Evolutionary conservation across 2,113 vertebrate genomes (phyloP).

Genomic region (Hypomesus transpacificus): DNA sequence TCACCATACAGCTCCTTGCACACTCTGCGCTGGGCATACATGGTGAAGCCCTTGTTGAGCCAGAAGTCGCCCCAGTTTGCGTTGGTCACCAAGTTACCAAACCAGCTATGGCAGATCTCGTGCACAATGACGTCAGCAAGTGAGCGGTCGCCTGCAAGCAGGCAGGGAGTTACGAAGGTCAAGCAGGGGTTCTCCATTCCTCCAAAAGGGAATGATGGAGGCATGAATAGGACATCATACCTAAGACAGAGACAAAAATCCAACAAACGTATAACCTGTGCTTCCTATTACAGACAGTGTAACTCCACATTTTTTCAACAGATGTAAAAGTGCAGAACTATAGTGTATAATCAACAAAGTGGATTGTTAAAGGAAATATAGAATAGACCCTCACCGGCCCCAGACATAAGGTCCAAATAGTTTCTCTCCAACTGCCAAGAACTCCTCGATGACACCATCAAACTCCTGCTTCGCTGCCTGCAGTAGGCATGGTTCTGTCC

Average conservation of each 20-base stretch:
- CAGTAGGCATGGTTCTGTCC: conserved; percentile 80
- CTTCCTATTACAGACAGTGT: too few relatives aligned
- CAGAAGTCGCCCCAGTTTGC: conserved; percentile 98
- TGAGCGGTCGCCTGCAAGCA: conserved; percentile 75
- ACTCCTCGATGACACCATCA: conserved; percentile 75
- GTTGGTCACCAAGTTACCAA: conserved; percentile 95
- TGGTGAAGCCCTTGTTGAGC: conserved; percentile 86
- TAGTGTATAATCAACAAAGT: neutral
- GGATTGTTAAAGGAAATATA: neutral
- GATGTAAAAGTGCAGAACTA: too few relatives aligned
- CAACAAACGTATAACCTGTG: too few relatives aligned
- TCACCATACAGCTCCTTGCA: conserved; percentile 71
- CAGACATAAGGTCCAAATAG: conserved; percentile 83
- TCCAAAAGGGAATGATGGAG: conserved; percentile 93
- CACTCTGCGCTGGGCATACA: conserved; percentile 81
- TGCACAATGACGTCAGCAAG: conserved; percentile 88
- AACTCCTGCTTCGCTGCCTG: conserved; percentile 76
- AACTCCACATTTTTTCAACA: too few relatives aligned
- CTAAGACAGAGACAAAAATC: neutral
- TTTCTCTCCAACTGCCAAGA: conserved; percentile 75
- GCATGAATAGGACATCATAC: conserved; percentile 90
- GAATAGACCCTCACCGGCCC: conserved; percentile 69
- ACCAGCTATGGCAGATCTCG: conserved; percentile 99
- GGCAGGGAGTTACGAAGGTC: conserved; percentile 91
- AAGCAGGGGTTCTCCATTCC: conserved; percentile 99